Percentiles rank a stretch among this genome's conserved stretches.
Conservation (phyloP, 2,113 vertebrate species). For the Platycercus adscitus region DNA sequence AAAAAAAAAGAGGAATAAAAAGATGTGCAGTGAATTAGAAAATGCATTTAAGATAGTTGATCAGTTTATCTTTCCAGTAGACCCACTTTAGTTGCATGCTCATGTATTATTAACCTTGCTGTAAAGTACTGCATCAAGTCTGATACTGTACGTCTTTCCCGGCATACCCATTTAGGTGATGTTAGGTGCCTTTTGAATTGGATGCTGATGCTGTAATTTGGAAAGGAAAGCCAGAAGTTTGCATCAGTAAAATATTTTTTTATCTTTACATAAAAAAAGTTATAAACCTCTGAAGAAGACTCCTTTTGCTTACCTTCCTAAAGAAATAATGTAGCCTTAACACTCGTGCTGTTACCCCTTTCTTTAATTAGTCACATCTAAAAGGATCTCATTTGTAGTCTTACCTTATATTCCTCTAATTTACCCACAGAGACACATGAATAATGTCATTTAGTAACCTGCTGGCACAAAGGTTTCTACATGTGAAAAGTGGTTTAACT, state of each 20-base stretch:
- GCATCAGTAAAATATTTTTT: not conserved
- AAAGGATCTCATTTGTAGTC: not conserved
- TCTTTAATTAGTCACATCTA: not conserved
- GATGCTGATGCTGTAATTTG: slow-evolving; percentile 23
- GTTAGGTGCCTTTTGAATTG: slow-evolving; percentile 17
- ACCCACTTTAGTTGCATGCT: slow-evolving; percentile 14
- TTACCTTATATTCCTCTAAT: not conserved
- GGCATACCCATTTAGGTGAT: not conserved
- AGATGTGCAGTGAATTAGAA: slow-evolving; percentile 42
- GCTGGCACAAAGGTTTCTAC: not conserved
- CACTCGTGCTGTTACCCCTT: not conserved
- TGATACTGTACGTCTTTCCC: not conserved
- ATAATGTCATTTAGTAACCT: not conserved
- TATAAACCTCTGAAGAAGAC: not conserved
- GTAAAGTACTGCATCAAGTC: slow-evolving; percentile 30
- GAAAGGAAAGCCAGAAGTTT: slow-evolving; percentile 24
- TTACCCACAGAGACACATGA: not conserved
- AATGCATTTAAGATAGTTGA: slow-evolving; percentile 48
- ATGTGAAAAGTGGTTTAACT: not conserved
- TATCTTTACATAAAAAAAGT: not conserved
- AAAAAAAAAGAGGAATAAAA: not conserved
- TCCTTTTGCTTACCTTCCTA: not conserved
- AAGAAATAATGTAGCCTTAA: not conserved
- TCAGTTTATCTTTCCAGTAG: slow-evolving; percentile 44
- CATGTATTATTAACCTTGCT: slow-evolving; percentile 63